Evolutionary conservation across 2,113 vertebrate species (phyloP).

Genomic region (Mixornis gularis): DNA sequence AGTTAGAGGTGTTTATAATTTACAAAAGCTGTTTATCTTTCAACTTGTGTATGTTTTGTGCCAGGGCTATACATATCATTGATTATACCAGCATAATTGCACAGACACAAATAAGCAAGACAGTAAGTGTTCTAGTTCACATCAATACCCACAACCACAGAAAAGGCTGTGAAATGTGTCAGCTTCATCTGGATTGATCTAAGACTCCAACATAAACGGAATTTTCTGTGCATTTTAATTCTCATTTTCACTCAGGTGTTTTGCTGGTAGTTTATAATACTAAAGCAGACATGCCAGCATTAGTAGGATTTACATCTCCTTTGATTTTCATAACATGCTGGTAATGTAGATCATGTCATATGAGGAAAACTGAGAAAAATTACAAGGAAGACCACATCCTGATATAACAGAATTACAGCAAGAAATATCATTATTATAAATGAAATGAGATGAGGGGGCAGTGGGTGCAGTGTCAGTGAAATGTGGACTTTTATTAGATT

Average conservation of each 20-base stretch:
- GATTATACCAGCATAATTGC: neutral
- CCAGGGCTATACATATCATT: neutral
- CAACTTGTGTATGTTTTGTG: neutral
- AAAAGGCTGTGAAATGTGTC: neutral
- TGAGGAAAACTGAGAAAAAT: neutral
- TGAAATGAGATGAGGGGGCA: neutral
- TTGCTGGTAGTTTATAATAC: neutral
- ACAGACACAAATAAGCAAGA: neutral
- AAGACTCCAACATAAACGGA: neutral
- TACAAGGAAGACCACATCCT: neutral
- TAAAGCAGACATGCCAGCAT: neutral
- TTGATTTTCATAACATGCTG: neutral
- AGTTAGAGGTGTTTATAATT: neutral
- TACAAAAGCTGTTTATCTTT: neutral
- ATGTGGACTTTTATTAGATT: neutral
- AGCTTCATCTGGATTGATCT: neutral
- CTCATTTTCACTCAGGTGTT: neutral
- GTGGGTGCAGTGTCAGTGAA: neutral
- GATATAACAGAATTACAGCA: neutral
- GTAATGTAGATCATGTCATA: neutral
- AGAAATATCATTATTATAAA: neutral
- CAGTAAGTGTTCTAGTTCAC: neutral
- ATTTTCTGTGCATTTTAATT: neutral
- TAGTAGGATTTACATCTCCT: neutral
- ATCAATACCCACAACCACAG: neutral